Evolutionary conservation across 2,113 vertebrate genomes (phyloP), one percentile per base, ranked within the genome.

Genomic region (Lasiurus cinereus): DNA sequence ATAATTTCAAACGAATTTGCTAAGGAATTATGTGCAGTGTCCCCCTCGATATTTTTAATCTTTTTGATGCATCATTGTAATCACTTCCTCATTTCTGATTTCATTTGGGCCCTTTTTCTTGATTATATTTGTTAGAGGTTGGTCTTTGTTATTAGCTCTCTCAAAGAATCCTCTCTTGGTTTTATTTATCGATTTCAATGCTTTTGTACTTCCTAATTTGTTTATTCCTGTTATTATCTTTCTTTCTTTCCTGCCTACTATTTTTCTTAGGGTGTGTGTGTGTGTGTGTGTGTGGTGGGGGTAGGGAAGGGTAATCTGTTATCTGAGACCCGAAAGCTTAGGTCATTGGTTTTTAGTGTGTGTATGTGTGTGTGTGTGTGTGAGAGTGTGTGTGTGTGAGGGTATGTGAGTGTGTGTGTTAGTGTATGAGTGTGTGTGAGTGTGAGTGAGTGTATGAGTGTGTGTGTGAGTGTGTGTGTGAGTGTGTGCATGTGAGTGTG

Each of bases 21-120:
- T 43, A 70, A 36, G 46, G 73, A 90, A 78, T 92, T 90, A 82
- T 46, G n/a, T 52, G 27, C 36, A n/a, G 10, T 50, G 56, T 48
- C 66, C 83, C 48, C 73, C 69, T 74, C 22, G 29, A 94, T 88
- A 92, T 70, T 83, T 92, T 85, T 59, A 69, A 92, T 97, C 88
- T 83, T 92, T 93, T 92, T 88, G 85, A 97, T 96, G 90, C 33
- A 88, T 94, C 62, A 33, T 89, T 88, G 70, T 94, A 91, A 96
- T 91, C 90, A 86, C 69, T 54, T 66, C 52, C 82, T 97, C 91
- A 39, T 87, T 94, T 92, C 90, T 91, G 94, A 96, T 93, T 88
- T 96, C 91, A 85, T 86, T 73, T 93, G 72, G 66, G 64, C 78
- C 69, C 93, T 88, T 90, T 79, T 46, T 43, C 84, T 94, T 91